These are phyloP conservation scores for Cantharis nigra DNA, from an alignment of 2,888 invertebrate genomes.

Conservation along the genomic window DNA sequence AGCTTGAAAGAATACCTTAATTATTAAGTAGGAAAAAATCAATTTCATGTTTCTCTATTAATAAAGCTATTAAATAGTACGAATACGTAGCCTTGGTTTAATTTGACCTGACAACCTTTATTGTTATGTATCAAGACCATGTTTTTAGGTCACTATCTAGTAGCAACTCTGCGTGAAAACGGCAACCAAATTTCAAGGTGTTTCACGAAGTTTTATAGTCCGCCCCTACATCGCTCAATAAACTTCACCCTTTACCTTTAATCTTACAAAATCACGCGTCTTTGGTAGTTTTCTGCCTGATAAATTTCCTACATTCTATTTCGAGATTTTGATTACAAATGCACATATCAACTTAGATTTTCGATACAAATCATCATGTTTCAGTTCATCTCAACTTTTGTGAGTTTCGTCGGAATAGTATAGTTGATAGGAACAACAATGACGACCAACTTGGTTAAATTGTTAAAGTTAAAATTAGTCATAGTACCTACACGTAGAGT, in stretches of 20 bases:
- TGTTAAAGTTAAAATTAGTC: not conserved
- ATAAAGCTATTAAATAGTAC: not conserved
- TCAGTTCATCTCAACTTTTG: not conserved
- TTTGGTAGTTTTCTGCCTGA: slow-evolving; percentile 2
- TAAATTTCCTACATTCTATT: not conserved
- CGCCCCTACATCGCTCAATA: slow-evolving; percentile 13
- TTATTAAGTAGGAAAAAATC: not conserved
- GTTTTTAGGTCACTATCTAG: slow-evolving; percentile 24
- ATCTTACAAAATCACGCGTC: slow-evolving; percentile 12
- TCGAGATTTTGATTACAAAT: not conserved
- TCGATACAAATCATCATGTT: not conserved
- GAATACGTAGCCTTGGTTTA: not conserved
- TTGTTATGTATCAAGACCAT: slow-evolving; percentile 19
- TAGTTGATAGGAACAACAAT: not conserved
- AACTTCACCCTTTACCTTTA: slow-evolving; percentile 14
- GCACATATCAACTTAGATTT: not conserved
- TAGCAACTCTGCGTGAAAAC: slow-evolving; percentile 13
- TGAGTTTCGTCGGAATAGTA: not conserved
- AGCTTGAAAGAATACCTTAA: not conserved
- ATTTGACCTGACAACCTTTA: not conserved
- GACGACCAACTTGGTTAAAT: not conserved
- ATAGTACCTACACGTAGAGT: not conserved
- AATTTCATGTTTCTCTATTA: not conserved
- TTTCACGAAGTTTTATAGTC: slow-evolving; percentile 5
- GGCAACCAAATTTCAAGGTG: slow-evolving; percentile 23